Evolutionary conservation across 2,113 vertebrate genomes (phyloP), one percentile per base, ranked within the genome.

Genomic region (Odontophorus gujanensis): DNA sequence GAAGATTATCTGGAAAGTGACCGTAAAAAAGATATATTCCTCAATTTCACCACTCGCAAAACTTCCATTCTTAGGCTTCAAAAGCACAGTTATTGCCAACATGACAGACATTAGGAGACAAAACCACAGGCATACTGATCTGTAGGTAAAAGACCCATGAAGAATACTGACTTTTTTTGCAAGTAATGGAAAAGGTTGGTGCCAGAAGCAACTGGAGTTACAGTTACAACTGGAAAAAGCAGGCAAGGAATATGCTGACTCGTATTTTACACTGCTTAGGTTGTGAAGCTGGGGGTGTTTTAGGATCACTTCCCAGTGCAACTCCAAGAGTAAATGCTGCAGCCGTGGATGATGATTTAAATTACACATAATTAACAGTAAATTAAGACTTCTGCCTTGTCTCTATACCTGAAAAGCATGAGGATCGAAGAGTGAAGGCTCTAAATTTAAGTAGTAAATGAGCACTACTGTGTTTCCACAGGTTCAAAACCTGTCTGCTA

Each of bases 91-190:
- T 91, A 26, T 67, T 85, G 75, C 79, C 59, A 87, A 36, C 34
- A 1, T 25, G 81, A 87, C 53, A 63, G 75, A 59, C 26, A 13
- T 21, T 40, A 40, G 48, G 51, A 68, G 75, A 28, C 38, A 72
- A 87, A 92, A 55, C 42, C 57, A 51, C 43, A 71, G 81, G 59
- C 55, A 77, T 47, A 28, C 15, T 63, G 55, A 45, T 85, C 47
- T 87, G 24, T 63, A 58, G 55, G 25, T 21, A 74, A 91, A 82
- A 84, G 79, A 68, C 51, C 61, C 42, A 66, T 61, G 32, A 88
- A 96, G 72, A 65, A 75, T 45, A 43, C 82, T 88, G 87, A 85
- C 87, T 91, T 92, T 92, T 68, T 93, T 89, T 89, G 75, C 87
- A 80, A 65, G 85, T 55, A 85, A 75, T 86, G 82, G 81, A 81